Conservation (phyloP, 2,797 vertebrate species). For the Muraenolepis orangiensis region DNA sequence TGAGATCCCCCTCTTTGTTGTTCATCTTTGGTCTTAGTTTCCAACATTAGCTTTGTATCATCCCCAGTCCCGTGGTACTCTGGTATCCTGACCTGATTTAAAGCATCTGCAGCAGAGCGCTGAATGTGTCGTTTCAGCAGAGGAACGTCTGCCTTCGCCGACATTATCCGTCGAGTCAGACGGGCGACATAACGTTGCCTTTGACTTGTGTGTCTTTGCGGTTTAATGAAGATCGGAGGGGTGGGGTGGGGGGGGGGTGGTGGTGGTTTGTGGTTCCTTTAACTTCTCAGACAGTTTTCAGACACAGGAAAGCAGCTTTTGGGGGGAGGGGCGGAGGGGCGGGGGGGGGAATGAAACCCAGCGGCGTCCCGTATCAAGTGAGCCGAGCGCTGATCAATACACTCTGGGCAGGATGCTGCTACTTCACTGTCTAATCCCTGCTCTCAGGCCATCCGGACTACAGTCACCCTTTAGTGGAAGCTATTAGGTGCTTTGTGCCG, state of each 20-base stretch:
- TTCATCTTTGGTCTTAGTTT: slow-evolving; percentile 9
- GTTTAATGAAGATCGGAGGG: slow-evolving; percentile 42
- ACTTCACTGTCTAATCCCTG: slow-evolving; percentile 59
- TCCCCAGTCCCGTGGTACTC: slow-evolving; percentile 15
- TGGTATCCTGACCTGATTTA: slow-evolving; percentile 45
- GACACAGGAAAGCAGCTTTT: slow-evolving; percentile 59
- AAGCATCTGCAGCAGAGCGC: slow-evolving; percentile 42
- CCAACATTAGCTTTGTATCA: slow-evolving; percentile 7
- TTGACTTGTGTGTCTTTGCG: slow-evolving; percentile 47
- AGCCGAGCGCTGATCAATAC: slow-evolving; percentile 69
- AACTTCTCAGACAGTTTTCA: slow-evolving; percentile 51
- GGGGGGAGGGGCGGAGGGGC: slow-evolving; percentile 32
- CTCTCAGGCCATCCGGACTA: slow-evolving; percentile 64
- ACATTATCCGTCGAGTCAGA: slow-evolving; percentile 38
- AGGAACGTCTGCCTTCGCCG: slow-evolving; percentile 26
- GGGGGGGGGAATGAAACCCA: slow-evolving; percentile 43
- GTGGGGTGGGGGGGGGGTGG: too few species aligned
- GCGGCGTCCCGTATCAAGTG: slow-evolving; percentile 60
- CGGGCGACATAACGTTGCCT: slow-evolving; percentile 21
- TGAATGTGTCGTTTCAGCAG: slow-evolving; percentile 43
- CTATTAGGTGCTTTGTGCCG: slow-evolving; percentile 47
- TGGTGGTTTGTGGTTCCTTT: slow-evolving; percentile 55
- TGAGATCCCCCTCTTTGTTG: neutral
- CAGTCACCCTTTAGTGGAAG: slow-evolving; percentile 46
- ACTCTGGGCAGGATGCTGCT: slow-evolving; percentile 57